These are phyloP conservation scores for Seira sanloemensis DNA, from an alignment of 2,888 invertebrate species.

Conservation along the genomic window DNA sequence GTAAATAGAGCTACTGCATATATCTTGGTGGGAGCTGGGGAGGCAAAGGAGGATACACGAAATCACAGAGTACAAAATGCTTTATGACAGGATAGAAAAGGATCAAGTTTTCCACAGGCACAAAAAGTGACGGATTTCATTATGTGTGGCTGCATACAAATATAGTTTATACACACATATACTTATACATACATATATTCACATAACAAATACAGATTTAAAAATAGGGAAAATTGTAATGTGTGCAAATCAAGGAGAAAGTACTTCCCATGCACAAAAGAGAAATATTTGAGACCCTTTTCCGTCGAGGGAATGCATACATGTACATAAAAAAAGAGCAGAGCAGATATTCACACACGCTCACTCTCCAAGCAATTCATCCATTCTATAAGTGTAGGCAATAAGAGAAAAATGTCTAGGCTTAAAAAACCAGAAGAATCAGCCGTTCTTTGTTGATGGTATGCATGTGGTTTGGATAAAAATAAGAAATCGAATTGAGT, in stretches of 20 bases:
- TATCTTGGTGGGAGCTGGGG: not conserved
- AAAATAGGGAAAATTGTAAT: not conserved
- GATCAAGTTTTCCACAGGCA: not conserved
- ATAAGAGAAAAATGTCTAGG: too few relatives aligned
- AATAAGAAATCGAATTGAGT: slow-evolving; percentile 5
- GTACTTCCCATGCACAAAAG: too few relatives aligned
- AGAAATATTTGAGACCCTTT: too few relatives aligned
- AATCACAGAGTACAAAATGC: too few relatives aligned
- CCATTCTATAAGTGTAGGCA: too few relatives aligned
- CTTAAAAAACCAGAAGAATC: too few relatives aligned
- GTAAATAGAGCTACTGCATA: not conserved
- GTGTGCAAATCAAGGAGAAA: not conserved
- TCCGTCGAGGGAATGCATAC: too few relatives aligned
- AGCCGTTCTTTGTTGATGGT: slow-evolving; percentile 7
- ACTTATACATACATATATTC: too few relatives aligned
- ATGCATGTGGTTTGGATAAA: not conserved
- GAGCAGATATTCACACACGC: too few relatives aligned
- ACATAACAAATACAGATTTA: not conserved
- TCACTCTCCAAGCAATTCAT: not conserved
- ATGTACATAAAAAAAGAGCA: too few relatives aligned
- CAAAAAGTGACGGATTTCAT: not conserved
- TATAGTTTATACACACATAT: too few relatives aligned
- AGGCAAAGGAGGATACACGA: not conserved
- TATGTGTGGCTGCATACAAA: not conserved
- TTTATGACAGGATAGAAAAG: not conserved